Base-by-base conservation (phyloP, 1,140 invertebrate species). In the Triops cancriformis region DNA sequence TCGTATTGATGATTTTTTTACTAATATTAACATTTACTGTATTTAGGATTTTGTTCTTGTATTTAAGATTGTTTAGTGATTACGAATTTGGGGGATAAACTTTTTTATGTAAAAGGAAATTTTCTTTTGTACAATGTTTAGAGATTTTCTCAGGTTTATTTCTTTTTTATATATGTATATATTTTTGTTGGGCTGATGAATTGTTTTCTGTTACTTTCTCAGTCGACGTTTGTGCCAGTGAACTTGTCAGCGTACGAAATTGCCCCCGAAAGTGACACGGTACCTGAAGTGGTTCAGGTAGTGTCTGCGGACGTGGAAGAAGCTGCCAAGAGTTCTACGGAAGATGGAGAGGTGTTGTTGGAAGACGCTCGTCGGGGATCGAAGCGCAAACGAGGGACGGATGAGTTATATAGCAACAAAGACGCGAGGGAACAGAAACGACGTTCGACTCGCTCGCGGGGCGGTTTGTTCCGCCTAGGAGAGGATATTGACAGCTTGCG, bases 391-490 rank as follows among this genome's bases (percentile, higher is more conserved):
- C 72, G 51, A 11, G 37, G 18, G 72, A 42, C 10, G 74, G 74
- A 43, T 43, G 51, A 64, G 0, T 23, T 23, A n/a, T 64, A 5
- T 23, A 18, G 51, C 51, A 64, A 9, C 51, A 4, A n/a, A 23
- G 51, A 64, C 27, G 2, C 74, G 12, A 76, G 90, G 89, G 90
- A 90, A 80, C 91, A 87, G 78, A 91, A 91, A 83, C 85, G 91
- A 77, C 86, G 91, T 79, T 91, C 90, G 2, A 88, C 90, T 2
- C 82, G 90, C 73, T 91, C 87, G 18, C 88, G 85, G 84, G 88
- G 84, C 81, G 28, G 31, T 26, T 84, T 83, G 78, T 84, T 83
- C 77, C 86, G 83, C 84, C 88, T 83, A 76, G 87, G 87, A 77
- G 86, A 88, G 78, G 88, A 89, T 80, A 87, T 86, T 77, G 88